Conservation (phyloP, 2,888 invertebrate genomes). For the Sisyra terminalis region DNA sequence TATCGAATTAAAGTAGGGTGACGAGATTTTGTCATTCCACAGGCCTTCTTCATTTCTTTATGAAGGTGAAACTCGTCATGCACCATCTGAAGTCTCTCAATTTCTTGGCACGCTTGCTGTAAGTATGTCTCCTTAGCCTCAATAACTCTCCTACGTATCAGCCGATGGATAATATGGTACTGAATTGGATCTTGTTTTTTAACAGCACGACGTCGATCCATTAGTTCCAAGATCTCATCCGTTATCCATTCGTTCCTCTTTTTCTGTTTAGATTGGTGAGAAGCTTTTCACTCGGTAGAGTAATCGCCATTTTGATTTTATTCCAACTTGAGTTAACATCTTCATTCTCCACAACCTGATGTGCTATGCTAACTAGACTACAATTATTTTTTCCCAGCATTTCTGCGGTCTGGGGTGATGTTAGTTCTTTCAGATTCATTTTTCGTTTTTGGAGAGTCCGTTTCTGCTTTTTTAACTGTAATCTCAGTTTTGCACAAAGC, state of each 20-base stretch:
- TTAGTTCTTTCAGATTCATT: background rate
- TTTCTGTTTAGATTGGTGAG: background rate
- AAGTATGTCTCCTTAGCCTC: too few relatives aligned
- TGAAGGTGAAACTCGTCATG: too few relatives aligned
- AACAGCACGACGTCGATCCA: too few relatives aligned
- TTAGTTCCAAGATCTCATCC: background rate
- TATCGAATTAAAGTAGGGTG: too few relatives aligned
- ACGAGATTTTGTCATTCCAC: too few relatives aligned
- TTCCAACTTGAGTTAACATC: background rate
- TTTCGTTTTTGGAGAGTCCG: background rate
- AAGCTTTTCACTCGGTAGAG: background rate
- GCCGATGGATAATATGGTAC: too few relatives aligned
- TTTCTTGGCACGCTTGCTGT: too few relatives aligned
- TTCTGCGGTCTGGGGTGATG: background rate
- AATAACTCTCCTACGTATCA: too few relatives aligned
- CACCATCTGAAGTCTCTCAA: too few relatives aligned
- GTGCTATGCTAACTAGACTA: background rate
- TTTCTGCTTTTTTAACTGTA: background rate
- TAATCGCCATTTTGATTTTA: background rate
- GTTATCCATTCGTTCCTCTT: conserved; percentile 1
- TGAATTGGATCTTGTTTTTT: too few relatives aligned
- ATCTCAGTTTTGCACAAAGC: background rate
- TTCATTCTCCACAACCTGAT: background rate
- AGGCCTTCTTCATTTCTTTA: too few relatives aligned
- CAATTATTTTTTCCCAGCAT: too few relatives aligned